Evolutionary conservation across 2,888 invertebrate species (phyloP).

Genomic region (Aproaerema taeniolella): DNA sequence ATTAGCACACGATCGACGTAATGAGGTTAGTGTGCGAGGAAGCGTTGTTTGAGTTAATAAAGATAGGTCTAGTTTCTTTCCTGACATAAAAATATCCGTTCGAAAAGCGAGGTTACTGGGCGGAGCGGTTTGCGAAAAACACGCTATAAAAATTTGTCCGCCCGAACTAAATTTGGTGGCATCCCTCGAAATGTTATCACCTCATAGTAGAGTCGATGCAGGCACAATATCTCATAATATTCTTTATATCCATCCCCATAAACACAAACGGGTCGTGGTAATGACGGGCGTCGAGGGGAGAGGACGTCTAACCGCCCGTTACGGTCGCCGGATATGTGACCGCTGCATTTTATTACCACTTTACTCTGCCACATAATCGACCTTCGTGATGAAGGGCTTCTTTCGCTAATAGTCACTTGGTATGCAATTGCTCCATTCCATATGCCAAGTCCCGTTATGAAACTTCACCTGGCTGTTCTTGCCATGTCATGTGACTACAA

Average conservation of each 20-base stretch:
- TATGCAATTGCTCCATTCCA: constrained; percentile 31
- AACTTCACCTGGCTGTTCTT: no score
- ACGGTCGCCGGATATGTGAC: constrained; percentile 72
- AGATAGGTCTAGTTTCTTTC: constrained; percentile 6
- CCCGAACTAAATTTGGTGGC: constrained; percentile 49
- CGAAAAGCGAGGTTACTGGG: constrained; percentile 8
- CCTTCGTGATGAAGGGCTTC: constrained; percentile 71
- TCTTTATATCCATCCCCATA: constrained; percentile 73
- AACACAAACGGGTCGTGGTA: constrained; percentile 72
- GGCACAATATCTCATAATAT: constrained; percentile 73
- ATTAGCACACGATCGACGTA: constrained; percentile 7
- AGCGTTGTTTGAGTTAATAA: constrained; percentile 5
- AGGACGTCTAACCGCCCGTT: constrained; percentile 68
- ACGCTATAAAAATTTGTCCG: constrained; percentile 52
- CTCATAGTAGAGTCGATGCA: constrained; percentile 63
- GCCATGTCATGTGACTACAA: not conserved
- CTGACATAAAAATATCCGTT: not conserved
- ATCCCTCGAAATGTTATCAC: constrained; percentile 62
- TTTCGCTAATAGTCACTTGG: constrained; percentile 58
- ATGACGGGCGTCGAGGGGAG: constrained; percentile 66
- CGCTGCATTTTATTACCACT: constrained; percentile 78
- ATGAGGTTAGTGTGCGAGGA: constrained; percentile 11
- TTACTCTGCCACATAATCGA: constrained; percentile 75
- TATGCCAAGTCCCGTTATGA: constrained; percentile 12
- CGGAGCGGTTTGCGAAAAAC: constrained; percentile 23